Base-by-base conservation (phyloP, 2,797 vertebrate species). In the Leuciscus waleckii region DNA sequence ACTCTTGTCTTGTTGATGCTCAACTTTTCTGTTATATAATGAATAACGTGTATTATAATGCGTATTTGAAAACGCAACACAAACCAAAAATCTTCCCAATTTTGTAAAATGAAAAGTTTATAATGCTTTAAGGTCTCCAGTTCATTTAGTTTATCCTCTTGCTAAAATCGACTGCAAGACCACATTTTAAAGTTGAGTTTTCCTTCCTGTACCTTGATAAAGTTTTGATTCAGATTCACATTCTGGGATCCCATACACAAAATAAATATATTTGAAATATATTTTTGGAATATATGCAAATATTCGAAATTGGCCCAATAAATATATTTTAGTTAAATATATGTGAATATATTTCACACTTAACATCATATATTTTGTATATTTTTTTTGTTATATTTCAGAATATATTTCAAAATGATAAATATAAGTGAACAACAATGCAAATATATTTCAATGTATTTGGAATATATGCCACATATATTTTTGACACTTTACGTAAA, bases 1-100 rank as follows among this genome's bases (percentile, higher is more conserved):
- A 35, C 49, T 75, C 49, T 75, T 35, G 29, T 35, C 71, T 75
- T 35, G 29, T 51, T 54, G 29, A 75, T 75, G 71, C 29, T 51
- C 46, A 74, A 19, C 41, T 46, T 73, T 46, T 35, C 9, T 32
- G 17, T 35, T 29, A 7, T 26, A 7, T 29, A 73, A 46, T 73
- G 13, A 26, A 46, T 46, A 29, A 26, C 26, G 23, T 68, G 17
- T 19, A 11, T 37, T 1, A 23, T 8, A 61, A 61, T 9, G 10
- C n/a, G n/a, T 13, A 73, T 46, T 46, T 46, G 1, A 73, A 71
- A 71, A 4, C 0, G 3, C 23, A 68, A 21, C 17, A 49, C 2
- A 5, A 10, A 9, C 4, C 23, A 73, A 5, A 8, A 13, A 29
- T 46, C 14, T 9, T 73, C 1, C n/a, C 17, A 5, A 19, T 29